phyloP scores from a whole-genome alignment of 2,113 vertebrate genomes.

The Elaphurus davidianus region DNA sequence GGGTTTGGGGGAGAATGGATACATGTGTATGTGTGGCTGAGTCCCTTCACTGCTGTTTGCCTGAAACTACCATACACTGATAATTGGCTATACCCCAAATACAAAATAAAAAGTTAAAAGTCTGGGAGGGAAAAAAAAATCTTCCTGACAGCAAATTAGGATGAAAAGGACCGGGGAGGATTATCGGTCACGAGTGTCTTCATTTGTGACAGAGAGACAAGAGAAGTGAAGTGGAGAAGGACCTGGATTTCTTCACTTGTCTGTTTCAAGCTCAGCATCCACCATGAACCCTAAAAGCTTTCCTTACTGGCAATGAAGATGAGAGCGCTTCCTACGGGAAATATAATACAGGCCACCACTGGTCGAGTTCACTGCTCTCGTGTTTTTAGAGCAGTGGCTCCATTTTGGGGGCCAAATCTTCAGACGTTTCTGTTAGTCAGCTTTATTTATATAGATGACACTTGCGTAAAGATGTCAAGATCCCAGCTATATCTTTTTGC shows the following conservation, averaged over 20 bases:
- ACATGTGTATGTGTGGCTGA: neutral
- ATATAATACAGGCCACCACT: neutral
- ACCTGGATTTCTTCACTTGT: neutral
- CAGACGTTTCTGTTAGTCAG: neutral
- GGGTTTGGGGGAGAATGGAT: neutral
- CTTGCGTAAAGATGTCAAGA: neutral
- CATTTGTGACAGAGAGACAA: neutral
- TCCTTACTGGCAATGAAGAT: neutral
- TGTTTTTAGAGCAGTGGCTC: neutral
- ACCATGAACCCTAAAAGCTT: neutral
- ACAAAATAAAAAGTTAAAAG: neutral
- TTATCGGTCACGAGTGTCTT: neutral
- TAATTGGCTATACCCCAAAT: neutral
- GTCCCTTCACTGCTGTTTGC: neutral
- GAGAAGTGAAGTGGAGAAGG: neutral
- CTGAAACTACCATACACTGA: neutral
- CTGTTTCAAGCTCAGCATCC: neutral
- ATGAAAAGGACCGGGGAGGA: neutral
- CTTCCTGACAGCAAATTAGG: neutral
- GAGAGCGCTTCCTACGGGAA: neutral
- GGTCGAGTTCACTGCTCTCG: neutral
- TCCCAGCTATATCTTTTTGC: neutral
- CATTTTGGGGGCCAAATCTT: neutral
- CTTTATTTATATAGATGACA: neutral
- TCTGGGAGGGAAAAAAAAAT: neutral